Conservation (phyloP, 2,888 invertebrate species). For the Vandiemenella viatica region DNA sequence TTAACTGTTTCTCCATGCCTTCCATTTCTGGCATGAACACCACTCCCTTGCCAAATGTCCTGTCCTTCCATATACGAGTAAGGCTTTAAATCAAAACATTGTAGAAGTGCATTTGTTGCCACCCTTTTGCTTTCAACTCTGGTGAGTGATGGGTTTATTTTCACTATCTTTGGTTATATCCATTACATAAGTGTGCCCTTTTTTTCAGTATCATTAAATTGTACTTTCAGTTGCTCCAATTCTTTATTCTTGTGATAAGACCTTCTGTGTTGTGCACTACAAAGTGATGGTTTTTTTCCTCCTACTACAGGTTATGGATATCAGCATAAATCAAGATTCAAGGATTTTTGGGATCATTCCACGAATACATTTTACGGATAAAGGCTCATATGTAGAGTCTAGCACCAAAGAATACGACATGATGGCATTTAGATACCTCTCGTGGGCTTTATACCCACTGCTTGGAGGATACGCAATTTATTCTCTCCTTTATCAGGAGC, state of each 20-base stretch:
- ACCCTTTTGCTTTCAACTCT: no score
- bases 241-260: no score
- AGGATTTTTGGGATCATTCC: slow-evolving; percentile 67
- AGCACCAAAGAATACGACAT: slow-evolving; percentile 88
- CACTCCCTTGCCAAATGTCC: no score
- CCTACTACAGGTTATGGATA: slow-evolving; percentile 48
- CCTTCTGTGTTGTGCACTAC: no score
- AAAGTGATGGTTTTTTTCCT: no score
- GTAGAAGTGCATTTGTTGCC: no score
- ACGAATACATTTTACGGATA: slow-evolving; percentile 68
- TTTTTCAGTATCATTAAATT: neutral
- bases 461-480: slow-evolving; percentile 87
- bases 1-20: no score
- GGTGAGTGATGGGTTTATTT: no score
- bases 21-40: no score
- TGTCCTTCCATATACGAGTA: no score
- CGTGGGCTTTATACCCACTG: slow-evolving; percentile 90
- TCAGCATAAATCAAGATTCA: slow-evolving; percentile 58
- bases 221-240: neutral
- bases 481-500: slow-evolving; percentile 87
- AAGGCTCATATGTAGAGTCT: slow-evolving; percentile 91
- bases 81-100: no score
- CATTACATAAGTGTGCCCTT: neutral
- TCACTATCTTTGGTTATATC: no score
- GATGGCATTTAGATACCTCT: slow-evolving; percentile 89